Conservation (phyloP, 2,113 vertebrate genomes). For the Passer domesticus region DNA sequence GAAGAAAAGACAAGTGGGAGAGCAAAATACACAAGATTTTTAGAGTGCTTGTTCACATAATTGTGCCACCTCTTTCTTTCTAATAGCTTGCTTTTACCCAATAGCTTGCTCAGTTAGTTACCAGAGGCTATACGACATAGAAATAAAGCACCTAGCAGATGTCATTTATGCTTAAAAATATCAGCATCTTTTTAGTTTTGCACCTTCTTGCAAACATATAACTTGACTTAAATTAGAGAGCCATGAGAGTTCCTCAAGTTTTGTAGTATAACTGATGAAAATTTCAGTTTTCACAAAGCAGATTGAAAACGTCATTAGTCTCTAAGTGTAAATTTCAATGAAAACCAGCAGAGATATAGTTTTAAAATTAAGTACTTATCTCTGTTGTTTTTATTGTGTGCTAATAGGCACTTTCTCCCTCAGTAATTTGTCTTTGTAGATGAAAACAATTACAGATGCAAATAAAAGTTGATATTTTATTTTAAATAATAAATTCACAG, state of each 20-base stretch:
- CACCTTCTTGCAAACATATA: not conserved
- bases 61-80: not conserved
- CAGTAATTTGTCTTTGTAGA: not conserved
- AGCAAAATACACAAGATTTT: not conserved
- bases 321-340: not conserved
- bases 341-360: not conserved
- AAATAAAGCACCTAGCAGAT: not conserved
- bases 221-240: not conserved
- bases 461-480: conserved; percentile 3
- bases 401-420: not conserved
- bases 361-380: not conserved
- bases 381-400: not conserved
- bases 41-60: not conserved
- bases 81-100: not conserved
- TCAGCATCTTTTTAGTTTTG: not conserved
- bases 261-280: not conserved
- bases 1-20: not conserved
- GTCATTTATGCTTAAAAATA: not conserved
- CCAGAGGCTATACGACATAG: not conserved
- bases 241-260: not conserved
- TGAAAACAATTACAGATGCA: conserved; percentile 28
- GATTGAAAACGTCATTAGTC: not conserved
- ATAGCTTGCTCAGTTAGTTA: not conserved
- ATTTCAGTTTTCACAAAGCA: not conserved
- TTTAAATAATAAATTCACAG: not conserved